A percentile compares a stretch with the other conserved stretches of the same genome.
Evolutionary conservation across 2,888 invertebrate genomes (phyloP).

Genomic region (Drosophila flavopinicola): DNA sequence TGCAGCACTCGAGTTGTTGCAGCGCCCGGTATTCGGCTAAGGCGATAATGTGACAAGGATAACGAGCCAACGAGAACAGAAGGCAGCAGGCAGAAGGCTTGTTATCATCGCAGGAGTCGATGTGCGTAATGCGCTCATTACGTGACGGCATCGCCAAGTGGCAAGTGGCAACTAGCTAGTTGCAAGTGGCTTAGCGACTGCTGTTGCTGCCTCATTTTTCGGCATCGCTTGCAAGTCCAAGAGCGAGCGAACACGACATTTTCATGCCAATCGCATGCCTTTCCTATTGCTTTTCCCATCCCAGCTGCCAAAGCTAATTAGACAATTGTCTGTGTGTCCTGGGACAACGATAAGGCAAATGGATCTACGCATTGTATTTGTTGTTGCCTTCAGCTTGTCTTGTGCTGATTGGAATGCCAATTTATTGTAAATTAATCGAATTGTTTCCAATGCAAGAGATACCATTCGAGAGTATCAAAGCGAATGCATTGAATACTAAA

Average conservation of each 20-base stretch:
- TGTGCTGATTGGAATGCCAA: conserved; percentile 24
- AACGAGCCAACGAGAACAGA: conserved; percentile 57
- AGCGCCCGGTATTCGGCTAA: conserved; percentile 70
- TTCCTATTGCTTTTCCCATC: conserved; percentile 49
- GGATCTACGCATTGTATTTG: conserved; percentile 34
- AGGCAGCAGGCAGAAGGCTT: conserved; percentile 47
- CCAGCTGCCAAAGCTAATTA: conserved; percentile 59
- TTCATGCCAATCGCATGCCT: conserved; percentile 72
- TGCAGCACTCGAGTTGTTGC: conserved; percentile 72
- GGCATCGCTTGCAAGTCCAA: conserved; percentile 43
- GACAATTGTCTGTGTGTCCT: conserved; percentile 58
- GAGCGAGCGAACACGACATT: conserved; percentile 56
- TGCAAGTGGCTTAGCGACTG: conserved; percentile 47
- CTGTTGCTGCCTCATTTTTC: conserved; percentile 31
- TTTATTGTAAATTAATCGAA: conserved; percentile 59
- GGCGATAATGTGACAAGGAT: conserved; percentile 81
- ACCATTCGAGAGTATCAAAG: conserved; percentile 2
- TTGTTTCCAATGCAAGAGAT: conserved; percentile 38
- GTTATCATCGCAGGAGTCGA: conserved; percentile 60
- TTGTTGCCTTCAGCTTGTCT: conserved; percentile 10
- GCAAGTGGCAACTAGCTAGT: conserved; percentile 36
- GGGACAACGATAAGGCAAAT: conserved; percentile 52
- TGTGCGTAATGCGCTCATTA: conserved; percentile 78
- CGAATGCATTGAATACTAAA: conserved; percentile 10
- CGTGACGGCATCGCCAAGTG: conserved; percentile 67